These are phyloP conservation scores for Hirudinaria manillensis DNA, from an alignment of 2,888 invertebrate genomes.

Conservation along the genomic window DNA sequence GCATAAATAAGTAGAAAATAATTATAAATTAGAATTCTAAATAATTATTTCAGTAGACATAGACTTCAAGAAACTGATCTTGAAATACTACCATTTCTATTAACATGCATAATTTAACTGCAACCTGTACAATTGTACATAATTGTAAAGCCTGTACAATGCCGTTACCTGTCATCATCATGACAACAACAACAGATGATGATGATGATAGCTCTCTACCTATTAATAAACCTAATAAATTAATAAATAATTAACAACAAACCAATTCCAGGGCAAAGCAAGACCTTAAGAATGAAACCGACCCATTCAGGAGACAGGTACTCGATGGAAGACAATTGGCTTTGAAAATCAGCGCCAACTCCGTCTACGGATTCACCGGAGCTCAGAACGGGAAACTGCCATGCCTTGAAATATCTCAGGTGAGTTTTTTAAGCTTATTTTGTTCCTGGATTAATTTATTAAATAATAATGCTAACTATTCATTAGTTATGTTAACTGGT, in stretches of 20 bases:
- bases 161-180: no score
- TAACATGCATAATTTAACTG: no score
- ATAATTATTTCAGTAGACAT: no score
- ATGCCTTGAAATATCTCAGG: slow-evolving; percentile 86
- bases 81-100: no score
- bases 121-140: no score
- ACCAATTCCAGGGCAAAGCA: slow-evolving; percentile 69
- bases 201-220: no score
- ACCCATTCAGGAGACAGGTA: slow-evolving; percentile 82
- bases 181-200: no score
- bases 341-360: slow-evolving; percentile 95
- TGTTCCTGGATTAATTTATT: neutral
- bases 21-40: no score
- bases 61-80: no score
- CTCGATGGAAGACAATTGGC: slow-evolving; percentile 94
- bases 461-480: neutral
- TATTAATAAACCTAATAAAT: no score
- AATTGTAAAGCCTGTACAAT: no score
- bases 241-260: no score
- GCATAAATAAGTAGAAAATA: neutral
- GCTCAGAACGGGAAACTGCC: slow-evolving; percentile 92
- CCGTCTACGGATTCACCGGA: slow-evolving; percentile 99
- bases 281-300: slow-evolving; percentile 87
- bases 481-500: neutral
- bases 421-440: slow-evolving; percentile 45